Percentiles rank a stretch among this genome's conserved stretches.
These are phyloP conservation scores for Piaya cayana DNA, from an alignment of 2,113 vertebrate species.

Conservation along the genomic window DNA sequence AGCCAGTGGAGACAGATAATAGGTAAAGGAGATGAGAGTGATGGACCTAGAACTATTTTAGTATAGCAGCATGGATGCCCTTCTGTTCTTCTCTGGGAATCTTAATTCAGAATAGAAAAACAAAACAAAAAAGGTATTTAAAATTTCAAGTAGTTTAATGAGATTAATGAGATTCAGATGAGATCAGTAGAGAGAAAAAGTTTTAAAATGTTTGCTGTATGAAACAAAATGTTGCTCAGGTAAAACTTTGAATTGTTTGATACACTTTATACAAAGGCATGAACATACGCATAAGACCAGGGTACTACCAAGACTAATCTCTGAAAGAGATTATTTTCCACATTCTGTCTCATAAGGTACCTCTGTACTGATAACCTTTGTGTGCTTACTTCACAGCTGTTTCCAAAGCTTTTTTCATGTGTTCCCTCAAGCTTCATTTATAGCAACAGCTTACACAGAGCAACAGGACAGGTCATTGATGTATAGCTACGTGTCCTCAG, in stretches of 20 bases:
- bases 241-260: neutral
- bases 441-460: neutral
- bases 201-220: neutral
- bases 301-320: neutral
- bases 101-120: neutral
- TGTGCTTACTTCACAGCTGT: neutral
- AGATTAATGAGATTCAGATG: neutral
- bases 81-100: neutral
- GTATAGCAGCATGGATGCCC: neutral
- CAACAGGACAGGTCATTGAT: neutral
- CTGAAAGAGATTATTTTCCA: neutral
- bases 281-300: neutral
- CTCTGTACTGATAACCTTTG: neutral
- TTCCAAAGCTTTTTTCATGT: neutral
- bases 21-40: neutral
- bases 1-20: neutral
- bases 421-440: neutral
- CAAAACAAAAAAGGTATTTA: neutral
- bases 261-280: neutral
- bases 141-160: neutral
- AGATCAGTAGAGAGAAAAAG: neutral
- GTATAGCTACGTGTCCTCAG: neutral
- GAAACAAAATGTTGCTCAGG: neutral
- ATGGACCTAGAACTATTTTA: neutral
- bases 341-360: neutral